A percentile compares a stretch with the other conserved stretches of the same genome.
Conservation (phyloP, 2,113 vertebrate genomes). For the Xenus cinereus region DNA sequence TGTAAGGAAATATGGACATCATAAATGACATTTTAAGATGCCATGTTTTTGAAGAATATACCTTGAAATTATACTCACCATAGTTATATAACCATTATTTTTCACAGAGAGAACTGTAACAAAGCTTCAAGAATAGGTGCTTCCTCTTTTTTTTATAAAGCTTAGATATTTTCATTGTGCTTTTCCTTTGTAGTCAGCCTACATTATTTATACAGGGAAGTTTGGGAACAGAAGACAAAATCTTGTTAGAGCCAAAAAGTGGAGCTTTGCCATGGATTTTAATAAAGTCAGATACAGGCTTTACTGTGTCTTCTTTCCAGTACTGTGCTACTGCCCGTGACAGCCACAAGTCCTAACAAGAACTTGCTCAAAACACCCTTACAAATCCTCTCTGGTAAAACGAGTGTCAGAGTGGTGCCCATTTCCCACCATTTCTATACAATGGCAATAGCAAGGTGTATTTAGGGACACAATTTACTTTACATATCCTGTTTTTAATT, state of each 20-base stretch:
- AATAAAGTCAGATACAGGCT: background rate
- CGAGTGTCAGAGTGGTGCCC: background rate
- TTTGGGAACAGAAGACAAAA: background rate
- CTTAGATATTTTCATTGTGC: background rate
- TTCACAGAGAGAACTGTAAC: background rate
- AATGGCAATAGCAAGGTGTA: background rate
- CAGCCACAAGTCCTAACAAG: background rate
- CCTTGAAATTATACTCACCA: background rate
- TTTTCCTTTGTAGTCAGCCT: background rate
- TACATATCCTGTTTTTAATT: conserved; percentile 3
- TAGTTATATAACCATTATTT: background rate
- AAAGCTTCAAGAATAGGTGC: background rate
- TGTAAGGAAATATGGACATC: background rate
- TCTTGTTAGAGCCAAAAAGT: background rate
- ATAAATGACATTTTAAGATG: background rate
- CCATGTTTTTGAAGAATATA: background rate
- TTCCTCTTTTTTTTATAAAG: background rate
- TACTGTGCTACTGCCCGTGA: background rate
- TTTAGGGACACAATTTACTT: background rate
- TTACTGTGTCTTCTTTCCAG: background rate
- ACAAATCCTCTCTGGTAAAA: background rate
- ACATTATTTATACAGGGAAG: background rate
- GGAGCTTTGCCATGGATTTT: background rate
- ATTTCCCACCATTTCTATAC: background rate
- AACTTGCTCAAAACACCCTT: background rate